Conservation (phyloP, 2,113 vertebrate species). For the Albula goreensis region DNA sequence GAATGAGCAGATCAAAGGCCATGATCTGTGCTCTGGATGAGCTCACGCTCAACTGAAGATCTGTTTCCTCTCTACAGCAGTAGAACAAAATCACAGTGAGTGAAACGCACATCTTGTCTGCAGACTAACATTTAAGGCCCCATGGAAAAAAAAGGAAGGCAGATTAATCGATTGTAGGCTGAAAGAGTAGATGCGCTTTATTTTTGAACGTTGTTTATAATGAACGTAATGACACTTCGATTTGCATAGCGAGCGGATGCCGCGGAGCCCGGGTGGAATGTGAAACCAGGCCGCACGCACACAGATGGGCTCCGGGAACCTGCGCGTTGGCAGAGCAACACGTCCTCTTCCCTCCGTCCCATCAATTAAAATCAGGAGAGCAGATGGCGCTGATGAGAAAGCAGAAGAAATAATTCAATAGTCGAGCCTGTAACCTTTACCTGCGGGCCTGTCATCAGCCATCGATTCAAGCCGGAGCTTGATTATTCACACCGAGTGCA, state of each 20-base stretch:
- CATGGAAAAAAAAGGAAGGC: neutral
- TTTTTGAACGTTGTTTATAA: constrained; percentile 9
- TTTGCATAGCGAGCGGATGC: neutral
- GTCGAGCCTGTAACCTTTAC: constrained; percentile 74
- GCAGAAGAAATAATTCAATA: constrained; percentile 74
- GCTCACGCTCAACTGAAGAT: constrained; percentile 56
- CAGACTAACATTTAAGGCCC: constrained; percentile 28
- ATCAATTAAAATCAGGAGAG: constrained; percentile 68
- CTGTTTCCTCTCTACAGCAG: constrained; percentile 57
- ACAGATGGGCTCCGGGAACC: neutral
- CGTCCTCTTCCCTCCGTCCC: constrained; percentile 49
- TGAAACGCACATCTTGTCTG: constrained; percentile 60
- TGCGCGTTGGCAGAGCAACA: neutral
- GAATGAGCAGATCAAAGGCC: constrained; percentile 61
- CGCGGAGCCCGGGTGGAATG: neutral
- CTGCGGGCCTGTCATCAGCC: constrained; percentile 68
- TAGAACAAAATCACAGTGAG: constrained; percentile 56
- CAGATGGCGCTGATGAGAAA: constrained; percentile 69
- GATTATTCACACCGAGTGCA: constrained; percentile 65
- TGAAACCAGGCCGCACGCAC: neutral
- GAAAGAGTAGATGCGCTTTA: constrained; percentile 7
- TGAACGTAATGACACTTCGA: neutral
- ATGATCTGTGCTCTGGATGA: constrained; percentile 64
- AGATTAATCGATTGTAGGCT: neutral
- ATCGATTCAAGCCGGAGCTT: constrained; percentile 66